phyloP scores from a whole-genome alignment of 2,113 vertebrate genomes.

The Cyrtonyx montezumae region DNA sequence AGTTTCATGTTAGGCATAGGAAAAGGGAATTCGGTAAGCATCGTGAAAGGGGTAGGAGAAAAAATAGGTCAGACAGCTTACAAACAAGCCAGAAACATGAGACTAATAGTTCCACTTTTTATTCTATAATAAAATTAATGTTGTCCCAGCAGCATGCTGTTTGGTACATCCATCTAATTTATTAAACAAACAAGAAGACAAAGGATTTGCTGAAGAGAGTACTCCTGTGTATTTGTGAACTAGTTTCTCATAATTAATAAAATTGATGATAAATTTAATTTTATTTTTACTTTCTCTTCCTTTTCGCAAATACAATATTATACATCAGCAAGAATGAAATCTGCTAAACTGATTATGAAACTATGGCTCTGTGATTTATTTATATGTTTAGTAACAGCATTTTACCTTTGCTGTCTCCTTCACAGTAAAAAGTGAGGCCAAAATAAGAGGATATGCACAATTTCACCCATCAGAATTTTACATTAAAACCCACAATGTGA shows the following conservation, averaged over 20 bases:
- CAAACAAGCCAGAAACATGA: slow-evolving; percentile 63
- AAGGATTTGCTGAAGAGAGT: slow-evolving; percentile 58
- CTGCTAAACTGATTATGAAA: slow-evolving; percentile 45
- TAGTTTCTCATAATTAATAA: slow-evolving; percentile 59
- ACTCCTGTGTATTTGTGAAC: slow-evolving; percentile 60
- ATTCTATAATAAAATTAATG: slow-evolving; percentile 72
- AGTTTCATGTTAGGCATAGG: background rate
- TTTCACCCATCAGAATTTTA: slow-evolving; percentile 33
- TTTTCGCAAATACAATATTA: slow-evolving; percentile 9
- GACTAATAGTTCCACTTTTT: slow-evolving; percentile 60
- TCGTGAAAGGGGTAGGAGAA: background rate
- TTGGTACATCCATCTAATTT: slow-evolving; percentile 68
- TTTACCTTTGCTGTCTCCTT: slow-evolving; percentile 26
- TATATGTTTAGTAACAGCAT: slow-evolving; percentile 18
- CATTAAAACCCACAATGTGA: background rate
- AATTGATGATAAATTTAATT: slow-evolving; percentile 68
- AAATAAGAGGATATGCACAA: background rate
- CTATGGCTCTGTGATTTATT: slow-evolving; percentile 33
- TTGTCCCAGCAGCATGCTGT: slow-evolving; percentile 64
- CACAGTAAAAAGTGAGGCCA: background rate
- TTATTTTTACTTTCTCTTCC: slow-evolving; percentile 34
- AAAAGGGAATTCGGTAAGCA: slow-evolving; percentile 26
- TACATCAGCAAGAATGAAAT: slow-evolving; percentile 38
- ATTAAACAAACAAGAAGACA: slow-evolving; percentile 70
- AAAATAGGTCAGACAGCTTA: slow-evolving; percentile 59